Evolutionary conservation across 1,140 invertebrate species (phyloP).

Genomic region (Drosophila paulistorum): DNA sequence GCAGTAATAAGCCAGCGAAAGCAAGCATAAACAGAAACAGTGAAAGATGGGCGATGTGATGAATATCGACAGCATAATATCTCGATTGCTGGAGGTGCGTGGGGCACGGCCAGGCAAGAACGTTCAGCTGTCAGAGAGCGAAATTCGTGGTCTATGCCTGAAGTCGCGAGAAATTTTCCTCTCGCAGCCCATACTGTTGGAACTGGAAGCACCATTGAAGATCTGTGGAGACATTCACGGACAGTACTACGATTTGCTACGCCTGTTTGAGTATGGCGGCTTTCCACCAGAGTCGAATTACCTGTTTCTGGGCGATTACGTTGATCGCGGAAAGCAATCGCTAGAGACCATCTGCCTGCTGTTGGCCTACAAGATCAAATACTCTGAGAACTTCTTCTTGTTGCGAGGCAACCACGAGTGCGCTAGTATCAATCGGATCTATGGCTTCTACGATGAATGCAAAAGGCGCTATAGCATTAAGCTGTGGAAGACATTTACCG

Average conservation of each 20-base stretch:
- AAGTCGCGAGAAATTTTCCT: slow-evolving; percentile 99
- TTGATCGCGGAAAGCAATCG: slow-evolving; percentile 93
- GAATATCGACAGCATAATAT: slow-evolving; percentile 82
- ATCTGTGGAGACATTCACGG: slow-evolving; percentile 99
- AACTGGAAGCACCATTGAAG: slow-evolving; percentile 99
- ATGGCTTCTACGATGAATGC: slow-evolving; percentile 99
- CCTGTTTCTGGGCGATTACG: slow-evolving; percentile 96
- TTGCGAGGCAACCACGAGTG: slow-evolving; percentile 94
- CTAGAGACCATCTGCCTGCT: slow-evolving; percentile 96
- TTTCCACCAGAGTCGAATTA: slow-evolving; percentile 99
- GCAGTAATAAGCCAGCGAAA: slow-evolving; percentile 54
- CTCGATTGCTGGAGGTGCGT: slow-evolving; percentile 80
- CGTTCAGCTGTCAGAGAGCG: slow-evolving; percentile 97
- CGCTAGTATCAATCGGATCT: slow-evolving; percentile 97
- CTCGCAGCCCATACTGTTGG: slow-evolving; percentile 98
- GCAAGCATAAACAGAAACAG: slow-evolving; percentile 31
- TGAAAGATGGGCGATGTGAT: slow-evolving; percentile 79
- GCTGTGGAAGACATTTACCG: slow-evolving; percentile 99
- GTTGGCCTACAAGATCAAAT: slow-evolving; percentile 98
- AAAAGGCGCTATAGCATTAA: slow-evolving; percentile 98
- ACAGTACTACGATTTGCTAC: slow-evolving; percentile 98
- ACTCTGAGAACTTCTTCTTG: slow-evolving; percentile 95
- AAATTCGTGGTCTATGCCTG: slow-evolving; percentile 97
- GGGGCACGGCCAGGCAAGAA: slow-evolving; percentile 89
- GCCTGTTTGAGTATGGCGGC: slow-evolving; percentile 99